Base-by-base conservation (phyloP, 2,888 invertebrate species). In the Melikaiella ostensackeni region DNA sequence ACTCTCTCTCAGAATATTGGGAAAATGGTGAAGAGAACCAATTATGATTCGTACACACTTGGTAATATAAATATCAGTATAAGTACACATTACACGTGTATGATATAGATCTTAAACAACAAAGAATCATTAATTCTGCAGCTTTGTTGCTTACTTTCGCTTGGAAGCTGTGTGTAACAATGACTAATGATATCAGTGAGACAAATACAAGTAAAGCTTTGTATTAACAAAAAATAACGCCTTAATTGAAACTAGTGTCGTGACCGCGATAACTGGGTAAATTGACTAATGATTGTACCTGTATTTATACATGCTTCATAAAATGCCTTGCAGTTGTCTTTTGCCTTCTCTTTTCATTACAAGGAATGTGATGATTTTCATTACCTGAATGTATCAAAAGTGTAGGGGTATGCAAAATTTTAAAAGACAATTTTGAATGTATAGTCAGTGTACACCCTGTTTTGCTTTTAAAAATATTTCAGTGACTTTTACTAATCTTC, bases 1-100 rank as follows among this genome's bases (percentile, higher is more conserved):
- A 95, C 96, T 0, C 92, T 98, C 55, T 94, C 96, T 0, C 96
- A 97, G 88, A 95, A 96, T 30, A 92, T 98, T 79, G 96, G 97
- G n/a, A 96, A 96, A 88, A 96, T 97, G 87, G 95, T 94, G 86
- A 95, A 94, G 92, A 94, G 95, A 93, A 93, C 94, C 1, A 96
- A 97, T 90, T 98, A 96, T 87, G 94, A 95, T 84, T 92, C 93
- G 35, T 96, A 96, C 85, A 95, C 96, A 1, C 96, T 93, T 89
- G 93, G 94, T 89, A 87, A 87, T 76, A 38, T 76, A 38, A 33
- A 61, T 55, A 55, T 21, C 7, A 21, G 21, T 55, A 1, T 11
- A 13, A 13, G 13, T 38, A 13, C 13, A 38, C 13, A 38, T 13
- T 38, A 38, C 0, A 38, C 38, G 13, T 38, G 16, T 33, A 50